Conservation (phyloP, 2,797 vertebrate species). For the Sebastes goodei region DNA sequence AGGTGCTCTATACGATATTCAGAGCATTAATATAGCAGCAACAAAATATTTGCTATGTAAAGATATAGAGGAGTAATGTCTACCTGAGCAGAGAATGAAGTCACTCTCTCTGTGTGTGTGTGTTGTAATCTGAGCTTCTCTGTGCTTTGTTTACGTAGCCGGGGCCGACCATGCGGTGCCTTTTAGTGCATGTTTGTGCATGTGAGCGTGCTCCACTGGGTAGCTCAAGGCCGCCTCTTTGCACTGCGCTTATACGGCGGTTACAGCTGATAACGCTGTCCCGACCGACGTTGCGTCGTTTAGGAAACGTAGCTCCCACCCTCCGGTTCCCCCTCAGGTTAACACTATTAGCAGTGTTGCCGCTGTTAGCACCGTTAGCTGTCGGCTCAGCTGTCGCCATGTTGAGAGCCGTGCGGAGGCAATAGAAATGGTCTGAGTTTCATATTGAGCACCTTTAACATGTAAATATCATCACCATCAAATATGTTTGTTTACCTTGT, state of each 20-base stretch:
- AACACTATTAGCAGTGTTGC: background rate
- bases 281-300: background rate
- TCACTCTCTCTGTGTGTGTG: background rate
- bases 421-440: background rate
- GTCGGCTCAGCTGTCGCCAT: background rate
- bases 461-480: background rate
- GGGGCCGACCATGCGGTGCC: too few species aligned
- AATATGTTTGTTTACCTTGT: background rate
- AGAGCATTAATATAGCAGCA: background rate
- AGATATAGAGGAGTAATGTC: background rate
- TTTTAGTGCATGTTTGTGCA: too few species aligned
- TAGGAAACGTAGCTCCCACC: background rate
- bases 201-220: too few species aligned
- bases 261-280: background rate
- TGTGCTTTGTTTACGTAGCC: too few species aligned
- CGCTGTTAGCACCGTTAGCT: background rate
- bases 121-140: background rate
- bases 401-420: background rate
- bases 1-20: background rate
- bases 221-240: too few species aligned
- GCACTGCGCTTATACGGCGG: background rate
- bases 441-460: background rate
- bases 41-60: background rate
- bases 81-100: background rate
- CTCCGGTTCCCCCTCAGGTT: background rate